These are phyloP conservation scores for Acromyrmex heyeri DNA, from an alignment of 1,140 invertebrate genomes.

Conservation along the genomic window DNA sequence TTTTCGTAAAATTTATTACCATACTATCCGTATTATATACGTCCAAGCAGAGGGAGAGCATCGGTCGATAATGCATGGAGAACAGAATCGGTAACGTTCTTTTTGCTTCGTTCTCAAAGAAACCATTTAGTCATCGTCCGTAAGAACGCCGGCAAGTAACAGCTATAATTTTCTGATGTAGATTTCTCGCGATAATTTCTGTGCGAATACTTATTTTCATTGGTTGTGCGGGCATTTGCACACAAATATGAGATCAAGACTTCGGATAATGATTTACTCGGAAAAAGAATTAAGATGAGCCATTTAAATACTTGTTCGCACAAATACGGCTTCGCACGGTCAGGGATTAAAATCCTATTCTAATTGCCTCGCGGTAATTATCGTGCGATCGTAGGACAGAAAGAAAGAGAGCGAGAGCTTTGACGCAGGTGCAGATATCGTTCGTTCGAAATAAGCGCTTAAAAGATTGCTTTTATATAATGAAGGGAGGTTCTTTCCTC, in stretches of 20 bases:
- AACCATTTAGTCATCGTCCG: constrained; percentile 45
- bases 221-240: constrained; percentile 25
- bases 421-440: constrained; percentile 60
- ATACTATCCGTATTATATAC: neutral
- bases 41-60: neutral
- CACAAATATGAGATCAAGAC: neutral
- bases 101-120: constrained; percentile 42
- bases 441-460: constrained; percentile 44
- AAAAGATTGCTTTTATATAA: constrained; percentile 64
- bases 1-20: constrained; percentile 42
- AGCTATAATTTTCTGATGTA: constrained; percentile 49
- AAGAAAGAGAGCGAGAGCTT: neutral
- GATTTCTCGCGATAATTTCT: constrained; percentile 36
- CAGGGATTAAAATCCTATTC: constrained; percentile 66
- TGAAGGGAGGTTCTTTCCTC: constrained; percentile 12
- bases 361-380: constrained; percentile 70
- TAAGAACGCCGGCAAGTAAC: constrained; percentile 28
- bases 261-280: constrained; percentile 55
- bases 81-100: constrained; percentile 40
- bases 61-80: constrained; percentile 51
- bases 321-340: neutral
- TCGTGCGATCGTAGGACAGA: constrained; percentile 7
- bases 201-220: constrained; percentile 40
- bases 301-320: constrained; percentile 10
- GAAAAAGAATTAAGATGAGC: constrained; percentile 4